Base-by-base conservation (phyloP, 1,140 invertebrate genomes). In the Lethrus apterus region DNA sequence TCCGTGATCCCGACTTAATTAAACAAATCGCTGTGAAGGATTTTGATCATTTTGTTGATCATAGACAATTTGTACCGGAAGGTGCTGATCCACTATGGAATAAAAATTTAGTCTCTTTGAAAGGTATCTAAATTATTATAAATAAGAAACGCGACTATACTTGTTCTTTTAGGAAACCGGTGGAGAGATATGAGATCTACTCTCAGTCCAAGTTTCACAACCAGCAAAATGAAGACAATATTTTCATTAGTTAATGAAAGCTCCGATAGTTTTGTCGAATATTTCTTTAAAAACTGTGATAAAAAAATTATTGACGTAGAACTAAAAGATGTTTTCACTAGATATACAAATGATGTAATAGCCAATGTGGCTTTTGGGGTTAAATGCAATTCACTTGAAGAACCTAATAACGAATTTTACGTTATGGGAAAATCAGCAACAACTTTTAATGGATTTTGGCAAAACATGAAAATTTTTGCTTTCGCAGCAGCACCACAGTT, bases 11-110 rank as follows among this genome's bases (percentile, higher is more conserved):
- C 0, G 76, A 82, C 15, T 18, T 80, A 3, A 73, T 83, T 2
- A 79, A 74, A 50, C 62, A 66, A 24, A 67, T 83, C 2, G 65
- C 69, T 0, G 66, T 83, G 0, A 81, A 80, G 56, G 74, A 81
- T 45, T 84, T 84, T 48, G 75, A 83, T 2, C 57, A 76, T 54
- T 84, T 83, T 46, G 59, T 69, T 0, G 72, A 83, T 51, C 75
- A 78, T 44, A 59, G 63, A 5, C 47, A 54, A 1, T 68, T 77
- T 26, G 52, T 75, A 3, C 55, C 56, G 9, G 61, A 65, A 20
- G 62, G 73, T 1, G 40, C 56, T 1, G 78, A 80, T 44, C 73
- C 73, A 0, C 30, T 82, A 0, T 65, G 79, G 33, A 69, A 68
- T 10, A 69, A 69, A 10, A 76, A 72, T 56, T 46, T 81, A 1